Evolutionary conservation across 2,797 vertebrate genomes (phyloP).

Genomic region (Paratrypauchen microcephalus): DNA sequence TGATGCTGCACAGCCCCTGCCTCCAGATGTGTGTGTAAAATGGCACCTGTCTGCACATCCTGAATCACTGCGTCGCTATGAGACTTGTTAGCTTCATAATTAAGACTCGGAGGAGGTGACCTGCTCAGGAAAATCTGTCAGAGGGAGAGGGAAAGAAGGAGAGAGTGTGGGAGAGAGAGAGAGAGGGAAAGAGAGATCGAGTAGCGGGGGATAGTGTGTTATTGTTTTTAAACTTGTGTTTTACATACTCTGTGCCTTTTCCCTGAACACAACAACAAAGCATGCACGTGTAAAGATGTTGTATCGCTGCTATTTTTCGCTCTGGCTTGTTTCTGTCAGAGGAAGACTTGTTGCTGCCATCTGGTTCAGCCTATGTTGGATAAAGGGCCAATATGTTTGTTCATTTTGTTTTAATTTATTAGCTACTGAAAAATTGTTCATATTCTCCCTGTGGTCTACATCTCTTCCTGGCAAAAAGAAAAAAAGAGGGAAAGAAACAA

Average conservation of each 20-base stretch:
- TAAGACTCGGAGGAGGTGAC: conserved; percentile 25
- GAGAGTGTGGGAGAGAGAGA: too few species aligned
- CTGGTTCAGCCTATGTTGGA: background rate
- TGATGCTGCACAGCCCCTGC: background rate
- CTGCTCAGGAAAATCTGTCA: conserved; percentile 11
- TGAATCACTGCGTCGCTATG: conserved; percentile 13
- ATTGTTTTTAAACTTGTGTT: conserved; percentile 6
- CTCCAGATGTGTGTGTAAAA: conserved; percentile 13
- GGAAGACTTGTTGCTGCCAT: background rate
- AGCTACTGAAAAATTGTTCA: too few species aligned
- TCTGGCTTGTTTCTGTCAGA: background rate
- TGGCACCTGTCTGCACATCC: conserved; percentile 1
- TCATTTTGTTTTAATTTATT: too few species aligned
- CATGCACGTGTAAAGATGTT: background rate
- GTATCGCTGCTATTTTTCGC: conserved; percentile 5
- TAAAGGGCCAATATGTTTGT: background rate
- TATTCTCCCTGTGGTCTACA: too few species aligned
- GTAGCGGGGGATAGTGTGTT: background rate
- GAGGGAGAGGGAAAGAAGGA: background rate
- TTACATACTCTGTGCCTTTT: background rate
- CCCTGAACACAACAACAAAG: conserved; percentile 8
- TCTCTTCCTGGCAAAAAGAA: too few species aligned
- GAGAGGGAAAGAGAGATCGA: background rate
- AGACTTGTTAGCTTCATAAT: conserved; percentile 16
- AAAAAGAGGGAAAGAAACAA: too few species aligned